These are phyloP conservation scores for Porites rus DNA, from an alignment of 92 coral and sea anemone genomes.

Conservation along the genomic window DNA sequence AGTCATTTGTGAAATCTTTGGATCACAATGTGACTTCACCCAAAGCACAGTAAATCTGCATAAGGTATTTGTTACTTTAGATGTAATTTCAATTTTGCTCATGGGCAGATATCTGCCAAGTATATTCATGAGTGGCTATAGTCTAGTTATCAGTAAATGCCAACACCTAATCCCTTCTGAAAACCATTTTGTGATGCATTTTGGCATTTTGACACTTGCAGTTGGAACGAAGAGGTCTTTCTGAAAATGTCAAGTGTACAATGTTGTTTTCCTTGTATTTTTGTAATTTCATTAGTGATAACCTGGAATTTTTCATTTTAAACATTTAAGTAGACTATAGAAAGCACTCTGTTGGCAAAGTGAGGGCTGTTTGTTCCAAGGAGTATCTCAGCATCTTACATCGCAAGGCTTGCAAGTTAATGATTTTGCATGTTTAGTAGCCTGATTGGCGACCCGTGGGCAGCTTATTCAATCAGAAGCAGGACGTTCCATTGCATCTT, in stretches of 20 bases:
- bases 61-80: neutral
- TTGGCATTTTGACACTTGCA: neutral
- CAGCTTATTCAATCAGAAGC: no score
- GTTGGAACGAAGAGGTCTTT: neutral
- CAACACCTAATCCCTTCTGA: neutral
- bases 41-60: constrained; percentile 21
- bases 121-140: neutral
- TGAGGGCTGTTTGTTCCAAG: no score
- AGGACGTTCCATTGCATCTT: no score
- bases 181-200: neutral
- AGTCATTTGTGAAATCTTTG: constrained; percentile 83
- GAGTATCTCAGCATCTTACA: neutral
- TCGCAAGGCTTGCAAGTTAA: neutral
- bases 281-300: neutral
- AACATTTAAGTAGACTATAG: neutral
- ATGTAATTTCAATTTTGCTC: neutral
- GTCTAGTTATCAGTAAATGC: no score
- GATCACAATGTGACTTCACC: constrained; percentile 67
- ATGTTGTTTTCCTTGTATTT: neutral
- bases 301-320: neutral
- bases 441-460: no score
- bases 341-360: neutral
- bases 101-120: neutral
- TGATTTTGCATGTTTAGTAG: no score
- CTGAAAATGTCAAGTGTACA: no score